Evolutionary conservation across 2,113 vertebrate genomes (phyloP).

Genomic region (Dicentrarchus labrax): DNA sequence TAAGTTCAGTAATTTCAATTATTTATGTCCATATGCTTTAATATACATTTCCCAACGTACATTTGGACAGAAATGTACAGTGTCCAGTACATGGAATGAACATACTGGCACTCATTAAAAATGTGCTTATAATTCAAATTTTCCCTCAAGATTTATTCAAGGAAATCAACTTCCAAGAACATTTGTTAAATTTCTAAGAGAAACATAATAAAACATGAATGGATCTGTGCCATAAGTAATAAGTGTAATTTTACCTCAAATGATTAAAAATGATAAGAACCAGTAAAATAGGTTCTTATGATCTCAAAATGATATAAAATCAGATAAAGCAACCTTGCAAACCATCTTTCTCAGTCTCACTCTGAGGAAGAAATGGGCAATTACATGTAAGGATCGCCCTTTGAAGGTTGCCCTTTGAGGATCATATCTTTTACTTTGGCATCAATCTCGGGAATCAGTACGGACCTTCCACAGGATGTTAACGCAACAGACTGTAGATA

Average conservation of each 20-base stretch:
- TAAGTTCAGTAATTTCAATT: neutral
- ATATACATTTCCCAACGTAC: slow-evolving; percentile 5
- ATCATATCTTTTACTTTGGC: slow-evolving; percentile 65
- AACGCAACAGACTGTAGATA: slow-evolving; percentile 55
- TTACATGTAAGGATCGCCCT: slow-evolving; percentile 59
- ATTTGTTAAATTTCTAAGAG: neutral
- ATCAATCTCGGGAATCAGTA: slow-evolving; percentile 64
- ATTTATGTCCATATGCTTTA: slow-evolving; percentile 13
- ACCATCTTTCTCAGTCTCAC: slow-evolving; percentile 35
- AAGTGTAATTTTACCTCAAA: slow-evolving; percentile 27
- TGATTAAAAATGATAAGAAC: slow-evolving; percentile 44
- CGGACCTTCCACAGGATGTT: slow-evolving; percentile 61
- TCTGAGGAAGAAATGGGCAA: slow-evolving; percentile 50
- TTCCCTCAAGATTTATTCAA: neutral
- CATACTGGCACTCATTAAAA: neutral
- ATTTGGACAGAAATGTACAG: neutral
- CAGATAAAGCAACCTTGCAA: slow-evolving; percentile 47
- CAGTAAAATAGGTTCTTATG: neutral
- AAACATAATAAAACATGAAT: slow-evolving; percentile 25
- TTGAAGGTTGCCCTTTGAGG: slow-evolving; percentile 73
- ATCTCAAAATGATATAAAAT: slow-evolving; percentile 42
- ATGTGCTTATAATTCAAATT: slow-evolving; percentile 24
- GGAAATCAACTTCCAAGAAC: slow-evolving; percentile 17
- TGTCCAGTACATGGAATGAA: neutral
- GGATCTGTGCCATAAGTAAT: neutral